phyloP scores from a whole-genome alignment of 2,888 invertebrate genomes.

The Plebejus anna region DNA sequence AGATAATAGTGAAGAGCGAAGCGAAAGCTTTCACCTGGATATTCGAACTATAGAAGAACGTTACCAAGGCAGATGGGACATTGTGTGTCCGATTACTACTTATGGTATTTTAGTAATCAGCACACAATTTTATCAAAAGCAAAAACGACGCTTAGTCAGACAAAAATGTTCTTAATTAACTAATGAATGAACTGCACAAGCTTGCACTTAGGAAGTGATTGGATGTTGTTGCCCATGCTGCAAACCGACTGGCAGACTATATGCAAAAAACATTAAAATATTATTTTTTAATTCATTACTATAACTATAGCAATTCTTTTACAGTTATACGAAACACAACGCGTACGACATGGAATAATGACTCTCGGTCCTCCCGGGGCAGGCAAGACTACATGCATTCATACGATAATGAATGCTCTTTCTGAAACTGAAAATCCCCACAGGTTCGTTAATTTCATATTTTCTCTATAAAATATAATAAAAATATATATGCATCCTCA shows the following conservation, averaged over 20 bases:
- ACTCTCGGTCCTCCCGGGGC: conserved; percentile 96
- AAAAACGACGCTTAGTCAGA: too few species aligned
- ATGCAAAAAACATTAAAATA: too few species aligned
- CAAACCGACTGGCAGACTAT: too few species aligned
- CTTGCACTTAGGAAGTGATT: too few species aligned
- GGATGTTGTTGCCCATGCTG: too few species aligned
- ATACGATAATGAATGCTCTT: conserved; percentile 94
- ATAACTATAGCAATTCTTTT: conserved; percentile 21
- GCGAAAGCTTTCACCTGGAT: background rate
- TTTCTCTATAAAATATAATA: background rate
- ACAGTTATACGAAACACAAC: conserved; percentile 95
- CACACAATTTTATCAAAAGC: too few species aligned
- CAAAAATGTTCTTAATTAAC: too few species aligned
- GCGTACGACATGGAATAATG: conserved; percentile 98
- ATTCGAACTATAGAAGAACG: background rate
- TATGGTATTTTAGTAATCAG: too few species aligned
- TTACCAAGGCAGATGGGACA: background rate
- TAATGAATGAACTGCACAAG: too few species aligned
- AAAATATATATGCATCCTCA: background rate
- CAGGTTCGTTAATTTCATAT: conserved; percentile 75
- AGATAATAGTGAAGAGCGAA: background rate
- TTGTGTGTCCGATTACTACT: background rate
- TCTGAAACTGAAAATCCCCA: conserved; percentile 91
- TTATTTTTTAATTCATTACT: too few species aligned
- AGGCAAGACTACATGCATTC: conserved; percentile 95